These are phyloP conservation scores for Muntiacus reevesi DNA, from an alignment of 2,113 vertebrate genomes.

Conservation along the genomic window DNA sequence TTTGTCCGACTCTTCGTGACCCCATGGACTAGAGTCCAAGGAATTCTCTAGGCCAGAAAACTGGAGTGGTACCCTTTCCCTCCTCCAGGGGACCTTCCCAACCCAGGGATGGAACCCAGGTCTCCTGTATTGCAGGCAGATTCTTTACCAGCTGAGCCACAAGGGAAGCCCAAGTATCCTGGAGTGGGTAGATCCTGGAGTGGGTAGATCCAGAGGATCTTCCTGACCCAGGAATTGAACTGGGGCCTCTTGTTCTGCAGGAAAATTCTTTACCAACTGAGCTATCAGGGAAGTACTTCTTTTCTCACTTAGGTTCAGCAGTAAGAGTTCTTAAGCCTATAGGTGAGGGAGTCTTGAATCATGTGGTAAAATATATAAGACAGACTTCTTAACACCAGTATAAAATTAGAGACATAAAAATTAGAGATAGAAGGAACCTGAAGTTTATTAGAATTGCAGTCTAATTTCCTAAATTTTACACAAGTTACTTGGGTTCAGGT, in stretches of 20 bases:
- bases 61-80: not conserved
- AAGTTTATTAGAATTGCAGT: not conserved
- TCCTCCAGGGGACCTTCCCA: not conserved
- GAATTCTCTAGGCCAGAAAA: not conserved
- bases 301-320: not conserved
- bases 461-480: not conserved
- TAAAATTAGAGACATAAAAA: not conserved
- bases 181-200: not conserved
- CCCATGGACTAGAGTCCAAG: not conserved
- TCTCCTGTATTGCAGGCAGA: not conserved
- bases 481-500: not conserved
- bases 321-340: not conserved
- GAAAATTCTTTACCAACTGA: not conserved
- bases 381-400: not conserved
- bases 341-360: not conserved
- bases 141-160: not conserved
- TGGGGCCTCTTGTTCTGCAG: not conserved
- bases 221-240: not conserved
- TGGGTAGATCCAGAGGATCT: accelerated
- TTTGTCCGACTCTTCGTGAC: not conserved
- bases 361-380: not conserved
- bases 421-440: not conserved
- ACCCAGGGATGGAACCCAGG: not conserved
- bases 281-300: not conserved
- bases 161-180: not conserved